Base-by-base conservation (phyloP, 2,888 invertebrate genomes). In the Gortyna flavago region DNA sequence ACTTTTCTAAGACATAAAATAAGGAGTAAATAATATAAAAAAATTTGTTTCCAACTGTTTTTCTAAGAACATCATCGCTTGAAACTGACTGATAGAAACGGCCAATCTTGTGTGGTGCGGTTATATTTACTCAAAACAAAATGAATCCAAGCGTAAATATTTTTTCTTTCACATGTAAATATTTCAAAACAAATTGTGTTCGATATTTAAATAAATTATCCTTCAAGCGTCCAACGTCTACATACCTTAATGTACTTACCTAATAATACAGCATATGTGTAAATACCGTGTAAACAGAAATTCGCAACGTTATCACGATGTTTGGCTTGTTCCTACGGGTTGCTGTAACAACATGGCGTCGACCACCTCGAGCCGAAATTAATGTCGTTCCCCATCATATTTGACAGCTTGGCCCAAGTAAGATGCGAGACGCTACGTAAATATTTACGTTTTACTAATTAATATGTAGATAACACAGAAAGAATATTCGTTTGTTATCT, bases 341-440 rank as follows among this genome's bases (percentile, higher is more conserved):
- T 65, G 67, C 77, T 76, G 75, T 65, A 76, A 80, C 80, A 79
- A 76, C 69, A 80, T 71, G 71, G 66, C 81, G 75, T 82, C 83
- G 83, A 77, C 77, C 68, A 38, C 76, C 67, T 66, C 68, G 74
- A 77, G 59, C 68, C 72, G 69, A 83, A 89, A 87, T 89, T 86
- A 89, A 89, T 88, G 87, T 87, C 77, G 69, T 80, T 76, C 82
- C 80, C 79, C 82, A 80, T 89, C 86, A 88, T 86, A 84, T 83
- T 79, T 83, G 82, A 84, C 79, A 75, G 77, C 1, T n/a, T 79
- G 73, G 76, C 11, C 57, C 68, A 78, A 75, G 54, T 57, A 13
- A 57, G 11, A n/a, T n/a, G n/a, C 5, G 54, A 54, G 5, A 0
- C 4, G n/a, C 25, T 11, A 4, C 11, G n/a, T 54, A 25, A 25